phyloP scores from a whole-genome alignment of 2,113 vertebrate species.

The Callopanchax toddi region DNA sequence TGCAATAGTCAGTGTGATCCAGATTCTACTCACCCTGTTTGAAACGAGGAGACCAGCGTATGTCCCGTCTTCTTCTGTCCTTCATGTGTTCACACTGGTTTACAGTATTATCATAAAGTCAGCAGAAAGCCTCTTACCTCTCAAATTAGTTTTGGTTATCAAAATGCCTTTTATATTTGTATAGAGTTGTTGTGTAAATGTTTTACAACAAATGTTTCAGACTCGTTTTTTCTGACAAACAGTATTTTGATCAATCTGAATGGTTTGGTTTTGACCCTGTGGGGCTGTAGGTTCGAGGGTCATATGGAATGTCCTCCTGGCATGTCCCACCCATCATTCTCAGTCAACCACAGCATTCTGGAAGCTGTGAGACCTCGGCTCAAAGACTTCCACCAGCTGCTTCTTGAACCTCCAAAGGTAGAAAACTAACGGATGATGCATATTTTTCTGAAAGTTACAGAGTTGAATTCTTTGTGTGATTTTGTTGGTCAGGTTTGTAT shows the following conservation, averaged over 20 bases:
- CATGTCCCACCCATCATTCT: conserved; percentile 91
- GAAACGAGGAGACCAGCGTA: conserved; percentile 97
- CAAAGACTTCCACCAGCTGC: conserved; percentile 93
- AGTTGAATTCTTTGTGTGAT: not conserved
- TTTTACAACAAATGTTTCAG: too few species aligned
- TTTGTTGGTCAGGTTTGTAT: not conserved
- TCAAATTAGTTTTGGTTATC: too few species aligned
- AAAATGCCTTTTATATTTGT: too few species aligned
- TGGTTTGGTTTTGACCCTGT: not conserved
- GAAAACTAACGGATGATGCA: not conserved
- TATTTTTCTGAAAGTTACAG: not conserved
- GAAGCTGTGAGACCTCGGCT: conserved; percentile 94
- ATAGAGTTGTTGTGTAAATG: too few species aligned
- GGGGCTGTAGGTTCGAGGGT: conserved; percentile 90
- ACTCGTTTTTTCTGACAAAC: too few species aligned
- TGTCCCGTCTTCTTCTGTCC: conserved; percentile 52
- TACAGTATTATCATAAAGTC: not conserved
- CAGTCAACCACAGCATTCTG: conserved; percentile 93
- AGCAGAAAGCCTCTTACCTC: too few species aligned
- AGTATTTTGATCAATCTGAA: too few species aligned
- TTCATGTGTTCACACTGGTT: not conserved
- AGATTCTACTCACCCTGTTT: conserved; percentile 94
- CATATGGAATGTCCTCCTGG: conserved; percentile 96
- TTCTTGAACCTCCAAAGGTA: conserved; percentile 98
- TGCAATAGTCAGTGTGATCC: conserved; percentile 97